These are phyloP conservation scores for Cyprinodon diabolis DNA, from an alignment of 2,797 vertebrate genomes.

Conservation along the genomic window DNA sequence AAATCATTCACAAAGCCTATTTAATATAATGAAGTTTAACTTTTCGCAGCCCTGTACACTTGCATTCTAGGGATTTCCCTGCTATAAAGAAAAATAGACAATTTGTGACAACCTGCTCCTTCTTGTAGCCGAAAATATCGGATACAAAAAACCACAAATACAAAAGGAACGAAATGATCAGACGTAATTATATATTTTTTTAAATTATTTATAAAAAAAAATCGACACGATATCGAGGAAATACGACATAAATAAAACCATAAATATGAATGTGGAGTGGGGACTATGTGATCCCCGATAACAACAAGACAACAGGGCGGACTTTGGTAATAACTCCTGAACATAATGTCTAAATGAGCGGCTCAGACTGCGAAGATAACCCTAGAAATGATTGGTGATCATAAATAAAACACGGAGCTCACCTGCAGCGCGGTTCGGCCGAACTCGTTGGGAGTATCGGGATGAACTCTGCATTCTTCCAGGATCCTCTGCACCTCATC, in stretches of 20 bases:
- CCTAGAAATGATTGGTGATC: too few relatives aligned
- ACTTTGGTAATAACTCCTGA: background rate
- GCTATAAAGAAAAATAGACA: background rate
- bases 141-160: background rate
- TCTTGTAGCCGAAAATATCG: background rate
- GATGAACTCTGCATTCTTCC: constrained; percentile 84
- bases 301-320: background rate
- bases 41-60: background rate
- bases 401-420: constrained; percentile 4
- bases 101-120: too few relatives aligned
- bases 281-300: background rate
- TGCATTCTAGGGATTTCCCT: background rate
- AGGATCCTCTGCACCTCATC: constrained; percentile 85
- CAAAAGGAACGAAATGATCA: background rate
- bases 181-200: too few relatives aligned
- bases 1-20: too few relatives aligned
- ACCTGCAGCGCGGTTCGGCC: constrained; percentile 91
- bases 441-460: constrained; percentile 87
- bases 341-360: background rate
- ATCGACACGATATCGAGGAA: too few relatives aligned
- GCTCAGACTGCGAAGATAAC: background rate
- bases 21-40: background rate
- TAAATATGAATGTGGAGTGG: background rate
- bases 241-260: background rate
- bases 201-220: too few relatives aligned